Conservation (phyloP, 2,888 invertebrate genomes). For the Xestia ashworthii region DNA sequence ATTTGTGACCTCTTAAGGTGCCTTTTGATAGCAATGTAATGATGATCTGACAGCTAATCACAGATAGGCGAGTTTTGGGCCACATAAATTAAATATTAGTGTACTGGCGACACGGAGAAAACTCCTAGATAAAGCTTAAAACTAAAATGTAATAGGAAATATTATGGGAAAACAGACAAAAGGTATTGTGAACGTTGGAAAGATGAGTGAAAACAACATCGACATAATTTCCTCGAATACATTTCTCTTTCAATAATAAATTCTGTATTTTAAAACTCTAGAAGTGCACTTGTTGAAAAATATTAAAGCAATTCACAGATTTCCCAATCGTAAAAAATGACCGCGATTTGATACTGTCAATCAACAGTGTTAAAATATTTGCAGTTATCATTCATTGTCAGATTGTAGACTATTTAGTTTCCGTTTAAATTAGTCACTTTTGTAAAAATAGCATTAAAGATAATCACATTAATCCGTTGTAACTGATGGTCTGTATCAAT, state of each 20-base stretch:
- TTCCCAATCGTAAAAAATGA: slow-evolving; percentile 1
- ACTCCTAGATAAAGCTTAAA: not conserved
- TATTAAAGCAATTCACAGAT: slow-evolving; percentile 5
- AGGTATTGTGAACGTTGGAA: not conserved
- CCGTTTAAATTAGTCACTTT: slow-evolving; percentile 10
- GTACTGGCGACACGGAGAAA: not conserved
- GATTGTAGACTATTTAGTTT: slow-evolving; percentile 36
- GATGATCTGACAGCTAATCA: not conserved
- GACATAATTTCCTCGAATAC: not conserved
- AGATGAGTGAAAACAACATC: slow-evolving; percentile 7
- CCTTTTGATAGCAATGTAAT: not conserved
- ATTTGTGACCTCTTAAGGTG: not conserved
- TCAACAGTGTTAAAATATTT: slow-evolving; percentile 17
- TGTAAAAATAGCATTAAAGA: not conserved
- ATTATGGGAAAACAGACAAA: not conserved
- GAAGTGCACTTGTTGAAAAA: slow-evolving; percentile 5
- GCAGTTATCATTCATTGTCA: slow-evolving; percentile 23
- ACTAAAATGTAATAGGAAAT: not conserved
- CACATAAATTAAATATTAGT: not conserved
- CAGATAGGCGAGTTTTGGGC: not conserved
- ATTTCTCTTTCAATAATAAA: not conserved
- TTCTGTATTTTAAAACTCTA: not conserved
- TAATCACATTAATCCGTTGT: not conserved
- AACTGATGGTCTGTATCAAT: not conserved
- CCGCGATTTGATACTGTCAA: slow-evolving; percentile 9